These are phyloP conservation scores for Pristionchus maxplancki DNA, from an alignment of 2,888 invertebrate species.

Conservation along the genomic window DNA sequence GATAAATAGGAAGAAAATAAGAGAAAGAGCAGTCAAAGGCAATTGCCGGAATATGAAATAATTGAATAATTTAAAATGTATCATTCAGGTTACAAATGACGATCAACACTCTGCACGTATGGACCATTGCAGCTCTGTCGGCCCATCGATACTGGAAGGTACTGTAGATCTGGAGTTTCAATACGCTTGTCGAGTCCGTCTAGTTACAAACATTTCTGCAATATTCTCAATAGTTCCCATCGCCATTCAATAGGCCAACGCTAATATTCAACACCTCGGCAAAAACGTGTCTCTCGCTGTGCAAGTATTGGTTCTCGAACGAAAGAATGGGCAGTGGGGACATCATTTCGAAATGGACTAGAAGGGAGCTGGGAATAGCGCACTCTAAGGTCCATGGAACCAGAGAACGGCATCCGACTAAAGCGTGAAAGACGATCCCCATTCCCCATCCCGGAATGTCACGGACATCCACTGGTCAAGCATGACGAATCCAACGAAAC, in stretches of 20 bases:
- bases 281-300: not conserved
- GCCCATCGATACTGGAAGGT: slow-evolving; percentile 77
- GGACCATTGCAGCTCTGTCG: slow-evolving; percentile 76
- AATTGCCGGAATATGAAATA: not conserved
- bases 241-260: not conserved
- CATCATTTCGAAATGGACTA: not conserved
- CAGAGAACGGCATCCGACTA: not conserved
- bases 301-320: slow-evolving; percentile 36
- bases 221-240: not conserved
- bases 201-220: not conserved
- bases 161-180: not conserved
- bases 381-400: not conserved
- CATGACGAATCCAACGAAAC: not conserved
- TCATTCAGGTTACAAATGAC: slow-evolving; percentile 69
- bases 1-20: slow-evolving; percentile 19
- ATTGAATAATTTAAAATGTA: not conserved
- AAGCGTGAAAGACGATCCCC: not conserved
- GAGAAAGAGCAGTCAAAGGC: slow-evolving; percentile 17
- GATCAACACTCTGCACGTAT: slow-evolving; percentile 73
- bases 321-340: not conserved
- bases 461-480: not conserved
- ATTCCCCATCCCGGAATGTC: not conserved
- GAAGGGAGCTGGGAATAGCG: not conserved
- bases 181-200: not conserved
- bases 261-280: not conserved